Evolutionary conservation across 2,888 invertebrate genomes (phyloP), one percentile per base, ranked within the genome.

Genomic region (Oxystoma pomonae): DNA sequence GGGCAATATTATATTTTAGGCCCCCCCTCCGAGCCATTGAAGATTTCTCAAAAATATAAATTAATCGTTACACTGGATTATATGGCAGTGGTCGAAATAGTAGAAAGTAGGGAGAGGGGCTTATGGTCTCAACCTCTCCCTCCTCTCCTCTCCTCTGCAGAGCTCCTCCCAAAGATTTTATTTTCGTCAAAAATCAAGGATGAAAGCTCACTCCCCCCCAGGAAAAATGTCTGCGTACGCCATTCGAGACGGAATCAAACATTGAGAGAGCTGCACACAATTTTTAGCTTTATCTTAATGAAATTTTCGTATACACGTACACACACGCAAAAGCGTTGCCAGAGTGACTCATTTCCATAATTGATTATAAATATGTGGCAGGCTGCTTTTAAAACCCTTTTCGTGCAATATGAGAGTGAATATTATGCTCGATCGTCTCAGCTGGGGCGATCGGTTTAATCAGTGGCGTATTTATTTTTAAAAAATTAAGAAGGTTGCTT

Each of bases 291-390:
- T 67, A 67, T 67, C 67, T 67, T 67, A 67, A 67, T 67, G 67
- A 67, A 67, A 67, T 67, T 67, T 67, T 65, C 67, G 67, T 67
- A 67, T 65, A 65, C 67, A 63, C 64, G 67, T 65, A 67, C 65
- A 65, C 65, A 67, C 63, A 58, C 59, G 63, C 61, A 63, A 59
- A 61, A 59, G 64, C 66, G 66, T 64, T 64, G 66, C 66, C 63
- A 59, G 71, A 71, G 70, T 71, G 72, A 73, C 70, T 73, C 73
- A 73, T 73, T 73, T 73, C 71, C 72, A 73, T 73, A 73, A 73
- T 73, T 73, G 73, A 73, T 73, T 73, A 73, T 73, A 73, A 71
- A 73, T 72, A 72, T 71, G 72, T 72, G 71, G 72, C 69, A 70
- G 69, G 66, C 17, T 62, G 65, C 66, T 71, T 72, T 72, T 68